A percentile compares a stretch with the other conserved stretches of the same genome.
Evolutionary conservation across 1,140 invertebrate genomes (phyloP).

Genomic region (Atta cephalotes): DNA sequence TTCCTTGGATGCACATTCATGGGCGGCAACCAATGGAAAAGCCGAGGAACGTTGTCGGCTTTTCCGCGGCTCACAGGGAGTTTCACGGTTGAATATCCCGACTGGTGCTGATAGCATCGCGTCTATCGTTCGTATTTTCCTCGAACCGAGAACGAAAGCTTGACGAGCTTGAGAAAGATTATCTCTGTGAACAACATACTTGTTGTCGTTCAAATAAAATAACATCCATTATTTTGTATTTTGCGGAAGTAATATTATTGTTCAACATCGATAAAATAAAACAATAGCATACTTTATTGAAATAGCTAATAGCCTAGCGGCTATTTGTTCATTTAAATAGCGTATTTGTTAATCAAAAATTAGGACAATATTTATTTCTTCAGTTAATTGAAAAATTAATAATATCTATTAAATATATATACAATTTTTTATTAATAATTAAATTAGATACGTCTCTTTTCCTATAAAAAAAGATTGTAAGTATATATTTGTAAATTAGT

Average conservation of each 20-base stretch:
- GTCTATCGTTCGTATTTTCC: conserved; percentile 48
- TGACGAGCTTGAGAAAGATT: conserved; percentile 1
- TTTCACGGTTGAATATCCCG: conserved; percentile 51
- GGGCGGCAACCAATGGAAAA: conserved; percentile 37
- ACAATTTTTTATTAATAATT: background rate
- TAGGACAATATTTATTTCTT: background rate
- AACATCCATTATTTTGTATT: conserved; percentile 20
- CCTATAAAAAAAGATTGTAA: background rate
- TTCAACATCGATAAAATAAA: background rate
- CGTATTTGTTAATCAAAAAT: background rate
- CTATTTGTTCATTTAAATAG: background rate
- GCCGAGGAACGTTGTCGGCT: conserved; percentile 50
- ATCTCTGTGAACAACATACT: background rate
- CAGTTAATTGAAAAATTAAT: background rate
- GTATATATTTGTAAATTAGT: background rate
- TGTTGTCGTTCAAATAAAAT: conserved; percentile 9
- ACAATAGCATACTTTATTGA: background rate
- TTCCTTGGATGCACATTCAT: conserved; percentile 45
- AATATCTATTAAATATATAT: background rate
- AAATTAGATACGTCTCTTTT: background rate
- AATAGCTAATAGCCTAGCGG: background rate
- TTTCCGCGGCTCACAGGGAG: conserved; percentile 43
- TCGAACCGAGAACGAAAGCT: background rate
- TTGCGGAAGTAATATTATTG: background rate
- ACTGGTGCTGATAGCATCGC: conserved; percentile 34